Evolutionary conservation across 2,113 vertebrate species (phyloP).

Genomic region (Onychorhynchus coronatus): DNA sequence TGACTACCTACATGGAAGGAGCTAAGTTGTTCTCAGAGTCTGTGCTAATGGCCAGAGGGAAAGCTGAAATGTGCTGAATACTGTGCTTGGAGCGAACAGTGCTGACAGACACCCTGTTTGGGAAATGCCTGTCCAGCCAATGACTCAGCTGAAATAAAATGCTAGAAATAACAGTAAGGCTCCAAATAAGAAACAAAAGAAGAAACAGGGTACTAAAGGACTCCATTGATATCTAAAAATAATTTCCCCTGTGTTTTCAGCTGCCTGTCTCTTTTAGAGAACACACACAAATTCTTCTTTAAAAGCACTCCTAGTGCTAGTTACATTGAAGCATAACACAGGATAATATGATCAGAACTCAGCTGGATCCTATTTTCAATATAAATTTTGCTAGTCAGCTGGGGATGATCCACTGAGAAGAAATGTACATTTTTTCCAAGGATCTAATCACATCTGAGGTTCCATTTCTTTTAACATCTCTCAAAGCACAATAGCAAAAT

Average conservation of each 20-base stretch:
- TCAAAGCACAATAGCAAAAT: conserved; percentile 34
- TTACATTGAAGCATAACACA: conserved; percentile 28
- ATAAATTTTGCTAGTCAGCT: conserved; percentile 33
- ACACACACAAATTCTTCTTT: neutral
- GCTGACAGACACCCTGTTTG: neutral
- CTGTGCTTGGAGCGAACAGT: fast-evolving
- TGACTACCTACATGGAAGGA: neutral
- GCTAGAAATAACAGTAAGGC: neutral
- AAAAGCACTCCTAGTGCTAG: conserved; percentile 14
- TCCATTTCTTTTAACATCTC: neutral
- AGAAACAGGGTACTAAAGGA: neutral
- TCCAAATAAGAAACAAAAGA: conserved; percentile 12
- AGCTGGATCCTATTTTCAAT: conserved; percentile 57
- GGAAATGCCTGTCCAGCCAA: neutral
- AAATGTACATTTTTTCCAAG: conserved; percentile 42
- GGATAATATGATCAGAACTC: conserved; percentile 40
- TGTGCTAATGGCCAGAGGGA: neutral
- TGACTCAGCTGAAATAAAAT: neutral
- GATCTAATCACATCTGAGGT: conserved; percentile 14
- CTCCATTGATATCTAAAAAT: neutral
- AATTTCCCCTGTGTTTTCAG: conserved; percentile 16
- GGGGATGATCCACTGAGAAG: conserved; percentile 2
- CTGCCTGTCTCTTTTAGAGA: conserved; percentile 21
- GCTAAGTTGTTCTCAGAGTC: neutral
- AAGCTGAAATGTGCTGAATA: neutral